Percentiles rank a stretch among this genome's conserved stretches.
Conservation (phyloP, 2,113 vertebrate species). For the Lepisosteus osseus region DNA sequence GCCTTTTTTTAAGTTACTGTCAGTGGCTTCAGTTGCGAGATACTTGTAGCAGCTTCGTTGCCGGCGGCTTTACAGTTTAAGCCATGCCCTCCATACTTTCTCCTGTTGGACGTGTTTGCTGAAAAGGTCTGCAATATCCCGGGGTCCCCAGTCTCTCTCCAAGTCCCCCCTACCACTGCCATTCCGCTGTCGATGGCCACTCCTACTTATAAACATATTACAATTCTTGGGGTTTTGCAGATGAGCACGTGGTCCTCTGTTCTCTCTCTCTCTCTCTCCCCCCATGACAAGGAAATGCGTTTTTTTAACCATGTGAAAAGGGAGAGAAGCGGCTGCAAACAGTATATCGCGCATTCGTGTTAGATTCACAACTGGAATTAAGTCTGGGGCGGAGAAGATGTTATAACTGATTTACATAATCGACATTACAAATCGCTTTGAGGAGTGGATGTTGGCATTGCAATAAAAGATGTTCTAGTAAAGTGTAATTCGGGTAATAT, state of each 20-base stretch:
- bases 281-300: neutral
- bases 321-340: neutral
- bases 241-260: constrained; percentile 14
- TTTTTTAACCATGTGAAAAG: neutral
- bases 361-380: no score
- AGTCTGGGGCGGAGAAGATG: no score
- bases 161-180: constrained; percentile 12
- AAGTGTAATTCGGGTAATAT: no score
- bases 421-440: no score
- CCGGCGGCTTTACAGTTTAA: constrained; percentile 14
- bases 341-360: no score
- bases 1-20: neutral
- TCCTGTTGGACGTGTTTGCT: constrained; percentile 13
- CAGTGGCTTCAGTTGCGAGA: constrained; percentile 10
- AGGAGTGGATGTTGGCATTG: no score
- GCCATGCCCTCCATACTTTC: constrained; percentile 15
- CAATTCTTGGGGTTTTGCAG: constrained; percentile 16
- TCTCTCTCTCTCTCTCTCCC: neutral
- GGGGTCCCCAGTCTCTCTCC: constrained; percentile 23
- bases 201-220: constrained; percentile 37
- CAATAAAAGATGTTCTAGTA: no score
- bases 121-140: constrained; percentile 14
- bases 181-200: constrained; percentile 32
- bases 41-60: neutral
- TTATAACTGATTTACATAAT: no score